A percentile compares a stretch with the other conserved stretches of the same genome.
Evolutionary conservation across 2,113 vertebrate species (phyloP).

Genomic region (Neolamprologus hecqui): DNA sequence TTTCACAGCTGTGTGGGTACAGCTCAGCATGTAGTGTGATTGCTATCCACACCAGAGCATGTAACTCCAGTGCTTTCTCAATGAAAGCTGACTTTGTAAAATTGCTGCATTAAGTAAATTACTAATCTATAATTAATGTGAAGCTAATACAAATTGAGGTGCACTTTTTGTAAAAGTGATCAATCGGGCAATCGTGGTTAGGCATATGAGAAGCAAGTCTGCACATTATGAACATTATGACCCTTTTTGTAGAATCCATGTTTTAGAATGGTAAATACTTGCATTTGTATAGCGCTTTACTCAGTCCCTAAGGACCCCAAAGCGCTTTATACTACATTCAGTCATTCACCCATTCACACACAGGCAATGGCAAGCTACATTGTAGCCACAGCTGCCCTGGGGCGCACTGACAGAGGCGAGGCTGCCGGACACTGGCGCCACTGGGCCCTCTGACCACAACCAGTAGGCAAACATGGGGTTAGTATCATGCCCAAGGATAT

Average conservation of each 20-base stretch:
- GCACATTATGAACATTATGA: neutral
- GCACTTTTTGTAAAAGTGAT: neutral
- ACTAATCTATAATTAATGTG: neutral
- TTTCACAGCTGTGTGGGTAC: neutral
- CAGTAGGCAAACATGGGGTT: too few species aligned
- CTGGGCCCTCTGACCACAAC: neutral
- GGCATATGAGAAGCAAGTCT: neutral
- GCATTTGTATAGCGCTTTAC: neutral
- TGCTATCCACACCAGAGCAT: neutral
- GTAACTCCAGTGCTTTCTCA: neutral
- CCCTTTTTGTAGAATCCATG: neutral
- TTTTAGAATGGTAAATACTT: neutral
- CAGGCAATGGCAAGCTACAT: neutral
- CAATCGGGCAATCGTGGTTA: neutral
- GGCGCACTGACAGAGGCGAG: neutral
- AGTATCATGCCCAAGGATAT: too few species aligned
- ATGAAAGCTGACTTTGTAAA: neutral
- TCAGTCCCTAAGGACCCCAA: neutral
- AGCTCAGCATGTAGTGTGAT: neutral
- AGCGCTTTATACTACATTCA: neutral
- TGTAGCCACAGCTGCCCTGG: fast-evolving
- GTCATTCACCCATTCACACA: neutral
- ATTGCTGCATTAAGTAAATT: neutral
- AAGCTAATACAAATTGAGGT: neutral
- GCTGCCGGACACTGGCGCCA: neutral